These are phyloP conservation scores for Parauchenoglanis punctatus DNA, from an alignment of 2,797 vertebrate genomes.

Conservation along the genomic window DNA sequence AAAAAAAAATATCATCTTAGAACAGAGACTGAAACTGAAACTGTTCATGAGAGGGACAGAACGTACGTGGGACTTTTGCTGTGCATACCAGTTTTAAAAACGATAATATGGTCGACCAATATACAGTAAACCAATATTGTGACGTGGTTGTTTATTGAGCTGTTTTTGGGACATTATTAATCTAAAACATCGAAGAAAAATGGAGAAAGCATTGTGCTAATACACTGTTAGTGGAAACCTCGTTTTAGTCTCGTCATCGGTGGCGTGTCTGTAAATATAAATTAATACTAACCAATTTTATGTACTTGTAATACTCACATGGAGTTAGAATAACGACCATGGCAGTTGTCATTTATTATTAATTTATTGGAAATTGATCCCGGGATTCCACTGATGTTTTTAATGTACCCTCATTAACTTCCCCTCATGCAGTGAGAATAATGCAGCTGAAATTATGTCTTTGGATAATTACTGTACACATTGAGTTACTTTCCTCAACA, in stretches of 20 bases:
- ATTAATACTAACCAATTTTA: constrained; percentile 92
- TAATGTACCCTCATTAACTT: not conserved
- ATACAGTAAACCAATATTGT: constrained; percentile 86
- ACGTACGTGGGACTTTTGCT: constrained; percentile 20
- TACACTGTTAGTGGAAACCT: constrained; percentile 93
- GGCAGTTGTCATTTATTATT: constrained; percentile 74
- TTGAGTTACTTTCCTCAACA: not conserved
- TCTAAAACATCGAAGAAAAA: constrained; percentile 89
- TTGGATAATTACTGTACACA: not conserved
- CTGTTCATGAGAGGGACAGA: constrained; percentile 47
- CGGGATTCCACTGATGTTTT: not conserved
- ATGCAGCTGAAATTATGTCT: not conserved
- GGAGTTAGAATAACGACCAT: constrained; percentile 82
- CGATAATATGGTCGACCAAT: constrained; percentile 81
- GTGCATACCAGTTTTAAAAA: constrained; percentile 63
- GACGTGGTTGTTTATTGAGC: constrained; percentile 90
- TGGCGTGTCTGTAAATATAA: constrained; percentile 99
- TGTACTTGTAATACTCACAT: constrained; percentile 92
- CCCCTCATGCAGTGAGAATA: not conserved
- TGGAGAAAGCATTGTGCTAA: constrained; percentile 89
- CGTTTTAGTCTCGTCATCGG: constrained; percentile 89
- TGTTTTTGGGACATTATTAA: constrained; percentile 93
- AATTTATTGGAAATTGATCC: constrained; percentile 16
- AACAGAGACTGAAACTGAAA: constrained; percentile 49
- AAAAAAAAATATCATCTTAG: constrained; percentile 54